Conservation (phyloP, 2,888 invertebrate species). For the Ramazzottius varieornatus region DNA sequence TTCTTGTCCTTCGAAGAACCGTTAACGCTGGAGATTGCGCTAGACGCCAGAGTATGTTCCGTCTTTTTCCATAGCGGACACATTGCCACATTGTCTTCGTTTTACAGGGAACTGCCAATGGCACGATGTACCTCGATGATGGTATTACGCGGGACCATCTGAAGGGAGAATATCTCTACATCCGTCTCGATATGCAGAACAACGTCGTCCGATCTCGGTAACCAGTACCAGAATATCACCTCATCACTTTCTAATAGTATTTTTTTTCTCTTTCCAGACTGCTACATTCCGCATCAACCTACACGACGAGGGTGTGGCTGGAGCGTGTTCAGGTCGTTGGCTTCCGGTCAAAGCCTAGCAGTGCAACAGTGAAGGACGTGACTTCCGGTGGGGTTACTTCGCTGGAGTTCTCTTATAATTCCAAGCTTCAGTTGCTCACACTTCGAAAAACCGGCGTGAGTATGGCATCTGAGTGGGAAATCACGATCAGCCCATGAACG, state of each 20-base stretch:
- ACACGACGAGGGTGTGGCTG: background rate
- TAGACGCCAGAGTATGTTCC: conserved; percentile 34
- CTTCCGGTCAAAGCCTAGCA: background rate
- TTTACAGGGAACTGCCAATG: conserved; percentile 32
- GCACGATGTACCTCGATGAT: conserved; percentile 69
- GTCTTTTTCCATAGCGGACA: background rate
- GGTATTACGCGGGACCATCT: conserved; percentile 54
- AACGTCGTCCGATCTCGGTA: conserved; percentile 38
- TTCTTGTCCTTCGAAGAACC: conserved; percentile 66
- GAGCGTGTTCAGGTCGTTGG: background rate
- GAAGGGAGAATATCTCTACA: conserved; percentile 26
- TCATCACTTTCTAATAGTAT: too few species aligned
- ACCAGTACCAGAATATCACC: too few species aligned
- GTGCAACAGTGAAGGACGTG: background rate
- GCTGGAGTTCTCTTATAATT: background rate
- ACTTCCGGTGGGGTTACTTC: background rate
- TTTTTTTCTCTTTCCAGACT: background rate
- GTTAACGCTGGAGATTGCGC: conserved; percentile 58
- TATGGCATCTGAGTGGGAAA: background rate
- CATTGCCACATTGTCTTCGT: background rate
- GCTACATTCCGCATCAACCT: background rate
- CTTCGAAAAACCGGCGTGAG: background rate
- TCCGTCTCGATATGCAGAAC: conserved; percentile 30
- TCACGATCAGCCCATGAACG: background rate
- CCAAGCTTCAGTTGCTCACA: background rate